phyloP scores from a whole-genome alignment of 2,888 invertebrate genomes.

The Arge pagana region DNA sequence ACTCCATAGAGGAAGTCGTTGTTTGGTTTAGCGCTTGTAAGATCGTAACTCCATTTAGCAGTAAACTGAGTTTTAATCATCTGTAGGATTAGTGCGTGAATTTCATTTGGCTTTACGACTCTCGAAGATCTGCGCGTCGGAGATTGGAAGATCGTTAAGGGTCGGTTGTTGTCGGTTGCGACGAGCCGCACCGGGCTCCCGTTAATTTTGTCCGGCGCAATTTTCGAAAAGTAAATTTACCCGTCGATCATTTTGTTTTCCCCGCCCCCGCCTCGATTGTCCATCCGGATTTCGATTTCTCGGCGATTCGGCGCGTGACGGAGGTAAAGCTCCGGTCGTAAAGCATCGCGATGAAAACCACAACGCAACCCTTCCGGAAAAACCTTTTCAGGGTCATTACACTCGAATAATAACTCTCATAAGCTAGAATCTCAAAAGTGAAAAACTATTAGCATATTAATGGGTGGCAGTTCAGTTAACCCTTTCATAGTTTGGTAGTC shows the following conservation, averaged over 20 bases:
- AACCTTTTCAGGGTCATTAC: constrained; percentile 58
- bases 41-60: constrained; percentile 37
- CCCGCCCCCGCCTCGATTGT: neutral
- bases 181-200: too few species aligned
- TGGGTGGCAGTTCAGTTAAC: constrained; percentile 58
- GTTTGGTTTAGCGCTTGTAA: constrained; percentile 5
- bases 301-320: neutral
- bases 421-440: constrained; percentile 57
- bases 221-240: too few species aligned
- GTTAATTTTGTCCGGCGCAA: too few species aligned
- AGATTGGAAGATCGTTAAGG: constrained; percentile 6
- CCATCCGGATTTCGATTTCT: constrained; percentile 29
- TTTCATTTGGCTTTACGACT: constrained; percentile 57
- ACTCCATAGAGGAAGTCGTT: constrained; percentile 1
- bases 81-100: constrained; percentile 49
- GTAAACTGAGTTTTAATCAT: constrained; percentile 52
- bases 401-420: constrained; percentile 55
- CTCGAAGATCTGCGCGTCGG: constrained; percentile 46
- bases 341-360: constrained; percentile 37
- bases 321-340: constrained; percentile 18
- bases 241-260: neutral
- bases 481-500: constrained; percentile 57
- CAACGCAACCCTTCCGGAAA: constrained; percentile 56
- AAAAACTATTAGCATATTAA: constrained; percentile 60
- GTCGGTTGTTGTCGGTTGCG: too few species aligned